Conservation (phyloP, 2,797 vertebrate genomes). For the Chromobotia macracanthus region DNA sequence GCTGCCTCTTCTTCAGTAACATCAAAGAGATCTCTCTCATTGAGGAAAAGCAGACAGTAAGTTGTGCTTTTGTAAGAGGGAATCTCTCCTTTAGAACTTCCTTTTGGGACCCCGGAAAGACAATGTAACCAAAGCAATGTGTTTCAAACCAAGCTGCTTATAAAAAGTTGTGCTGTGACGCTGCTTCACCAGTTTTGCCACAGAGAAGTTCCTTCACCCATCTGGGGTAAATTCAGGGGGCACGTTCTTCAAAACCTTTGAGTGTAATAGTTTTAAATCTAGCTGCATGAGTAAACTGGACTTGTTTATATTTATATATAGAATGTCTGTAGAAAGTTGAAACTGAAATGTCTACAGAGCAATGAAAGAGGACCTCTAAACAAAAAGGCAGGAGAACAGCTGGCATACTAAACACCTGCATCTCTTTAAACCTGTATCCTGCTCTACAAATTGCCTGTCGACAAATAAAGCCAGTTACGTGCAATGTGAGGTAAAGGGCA, state of each 20-base stretch:
- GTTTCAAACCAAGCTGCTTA: constrained; percentile 19
- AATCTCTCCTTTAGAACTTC: constrained; percentile 36
- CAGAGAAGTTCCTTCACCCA: constrained; percentile 4
- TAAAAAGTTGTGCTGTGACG: constrained; percentile 20
- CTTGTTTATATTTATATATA: not conserved
- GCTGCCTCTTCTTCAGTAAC: constrained; percentile 9
- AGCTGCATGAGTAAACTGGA: not conserved
- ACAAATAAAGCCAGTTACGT: constrained; percentile 26
- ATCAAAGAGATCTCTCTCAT: constrained; percentile 7
- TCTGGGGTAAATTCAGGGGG: not conserved
- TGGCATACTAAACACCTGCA: too few species aligned
- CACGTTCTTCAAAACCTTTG: not conserved
- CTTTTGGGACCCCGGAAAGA: constrained; percentile 16
- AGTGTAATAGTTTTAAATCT: constrained; percentile 17
- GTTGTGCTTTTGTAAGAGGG: constrained; percentile 24
- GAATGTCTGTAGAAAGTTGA: not conserved
- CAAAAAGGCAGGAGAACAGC: not conserved
- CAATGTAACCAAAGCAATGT: constrained; percentile 2
- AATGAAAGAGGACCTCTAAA: not conserved
- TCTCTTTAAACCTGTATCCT: not conserved
- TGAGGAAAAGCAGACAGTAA: constrained; percentile 19
- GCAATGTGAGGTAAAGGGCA: constrained; percentile 35
- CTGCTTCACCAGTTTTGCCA: not conserved
- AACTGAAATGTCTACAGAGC: not conserved
- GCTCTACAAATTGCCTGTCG: constrained; percentile 12